Evolutionary conservation across 2,888 invertebrate species (phyloP).

Genomic region (Andrena chrysosceles): DNA sequence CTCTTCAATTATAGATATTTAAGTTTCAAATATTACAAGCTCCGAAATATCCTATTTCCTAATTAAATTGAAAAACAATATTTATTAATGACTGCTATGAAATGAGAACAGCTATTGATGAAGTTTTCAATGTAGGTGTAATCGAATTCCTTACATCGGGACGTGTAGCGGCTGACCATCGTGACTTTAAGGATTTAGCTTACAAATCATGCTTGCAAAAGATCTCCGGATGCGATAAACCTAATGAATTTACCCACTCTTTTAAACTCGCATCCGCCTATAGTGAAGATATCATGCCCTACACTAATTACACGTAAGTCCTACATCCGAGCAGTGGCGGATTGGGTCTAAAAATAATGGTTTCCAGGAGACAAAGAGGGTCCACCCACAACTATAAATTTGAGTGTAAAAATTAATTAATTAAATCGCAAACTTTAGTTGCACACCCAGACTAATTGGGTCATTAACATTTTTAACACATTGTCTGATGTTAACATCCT

Average conservation of each 20-base stretch:
- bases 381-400: too few relatives aligned
- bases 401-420: too few relatives aligned
- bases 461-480: too few relatives aligned
- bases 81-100: neutral
- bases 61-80: neutral
- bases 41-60: neutral
- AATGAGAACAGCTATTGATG: too few relatives aligned
- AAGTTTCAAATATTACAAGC: neutral
- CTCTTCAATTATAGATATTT: too few relatives aligned
- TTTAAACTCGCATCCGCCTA: constrained; percentile 98
- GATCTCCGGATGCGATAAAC: constrained; percentile 94
- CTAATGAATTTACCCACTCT: constrained; percentile 96
- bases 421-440: too few relatives aligned
- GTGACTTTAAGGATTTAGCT: constrained; percentile 98
- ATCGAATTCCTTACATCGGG: constrained; percentile 97
- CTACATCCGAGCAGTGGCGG: too few relatives aligned
- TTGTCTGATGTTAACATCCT: too few relatives aligned
- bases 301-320: constrained; percentile 98
- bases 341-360: too few relatives aligned
- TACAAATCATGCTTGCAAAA: constrained; percentile 96
- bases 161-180: constrained; percentile 95
- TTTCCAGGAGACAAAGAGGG: too few relatives aligned
- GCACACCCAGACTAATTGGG: too few relatives aligned
- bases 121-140: constrained; percentile 89
- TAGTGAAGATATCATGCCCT: constrained; percentile 98